Evolutionary conservation across 2,888 invertebrate genomes (phyloP).

Genomic region (Metallyticus violacea): DNA sequence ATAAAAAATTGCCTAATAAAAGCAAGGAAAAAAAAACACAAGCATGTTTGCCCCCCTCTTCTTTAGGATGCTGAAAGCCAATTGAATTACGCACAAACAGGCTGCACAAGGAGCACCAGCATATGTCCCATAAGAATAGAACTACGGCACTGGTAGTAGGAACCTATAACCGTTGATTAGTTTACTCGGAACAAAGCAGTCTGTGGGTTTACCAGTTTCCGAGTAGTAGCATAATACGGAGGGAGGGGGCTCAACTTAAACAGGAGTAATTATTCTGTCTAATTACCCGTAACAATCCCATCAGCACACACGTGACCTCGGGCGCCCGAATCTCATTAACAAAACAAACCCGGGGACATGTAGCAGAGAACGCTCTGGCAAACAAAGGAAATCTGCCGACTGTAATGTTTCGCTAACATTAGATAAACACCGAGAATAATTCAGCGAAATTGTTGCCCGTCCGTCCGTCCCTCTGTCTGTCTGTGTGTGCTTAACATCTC

Average conservation of each 20-base stretch:
- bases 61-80: background rate
- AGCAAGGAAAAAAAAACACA: too few relatives aligned
- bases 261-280: conserved; percentile 33
- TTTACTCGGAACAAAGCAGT: conserved; percentile 22
- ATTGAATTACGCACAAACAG: background rate
- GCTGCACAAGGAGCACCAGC: background rate
- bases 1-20: too few relatives aligned
- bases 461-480: background rate
- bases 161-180: conserved; percentile 29
- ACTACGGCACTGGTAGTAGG: background rate
- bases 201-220: conserved; percentile 4
- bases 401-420: background rate
- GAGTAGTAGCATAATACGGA: background rate
- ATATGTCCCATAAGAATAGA: background rate
- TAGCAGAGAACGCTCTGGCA: background rate
- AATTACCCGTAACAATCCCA: conserved; percentile 34
- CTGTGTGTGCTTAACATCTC: conserved; percentile 2
- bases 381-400: conserved; percentile 3
- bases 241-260: background rate
- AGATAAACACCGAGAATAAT: background rate
- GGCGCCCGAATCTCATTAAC: conserved; percentile 27
- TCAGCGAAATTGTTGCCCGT: background rate
- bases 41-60: background rate
- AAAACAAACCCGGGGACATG: conserved; percentile 19
- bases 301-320: conserved; percentile 24